These are phyloP conservation scores for Prunella strophiata DNA, from an alignment of 2,797 vertebrate genomes.

Conservation along the genomic window DNA sequence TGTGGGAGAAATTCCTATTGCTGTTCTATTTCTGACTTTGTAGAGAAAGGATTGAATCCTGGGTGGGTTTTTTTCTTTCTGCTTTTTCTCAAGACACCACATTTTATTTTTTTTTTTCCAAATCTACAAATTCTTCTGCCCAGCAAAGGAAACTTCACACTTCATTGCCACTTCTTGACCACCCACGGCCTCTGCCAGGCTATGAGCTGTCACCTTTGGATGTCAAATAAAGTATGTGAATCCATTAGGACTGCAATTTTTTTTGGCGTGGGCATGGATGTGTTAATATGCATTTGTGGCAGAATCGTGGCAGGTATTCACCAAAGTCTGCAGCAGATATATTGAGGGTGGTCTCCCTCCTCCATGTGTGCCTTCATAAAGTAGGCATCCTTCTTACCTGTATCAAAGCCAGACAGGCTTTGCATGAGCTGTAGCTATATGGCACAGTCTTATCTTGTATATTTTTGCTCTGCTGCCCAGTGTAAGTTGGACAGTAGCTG, in stretches of 20 bases:
- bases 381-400: rapidly evolving
- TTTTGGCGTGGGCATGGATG: background rate
- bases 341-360: background rate
- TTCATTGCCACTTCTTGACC: background rate
- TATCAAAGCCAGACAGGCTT: background rate
- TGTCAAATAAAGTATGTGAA: background rate
- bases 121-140: background rate
- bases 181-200: background rate
- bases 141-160: background rate
- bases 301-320: rapidly evolving
- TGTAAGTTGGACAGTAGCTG: background rate
- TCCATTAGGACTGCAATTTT: rapidly evolving
- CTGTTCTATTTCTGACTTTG: background rate
- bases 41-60: background rate
- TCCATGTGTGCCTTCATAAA: background rate
- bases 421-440: rapidly evolving
- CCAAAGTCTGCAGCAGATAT: background rate
- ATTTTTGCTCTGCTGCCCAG: background rate
- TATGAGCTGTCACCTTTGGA: background rate
- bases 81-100: background rate
- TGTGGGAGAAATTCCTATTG: background rate
- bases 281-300: background rate
- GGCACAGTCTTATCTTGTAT: rapidly evolving
- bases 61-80: background rate
- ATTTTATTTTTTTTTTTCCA: background rate